Conservation (phyloP, 2,113 vertebrate genomes). For the Thryonomys swinderianus region DNA sequence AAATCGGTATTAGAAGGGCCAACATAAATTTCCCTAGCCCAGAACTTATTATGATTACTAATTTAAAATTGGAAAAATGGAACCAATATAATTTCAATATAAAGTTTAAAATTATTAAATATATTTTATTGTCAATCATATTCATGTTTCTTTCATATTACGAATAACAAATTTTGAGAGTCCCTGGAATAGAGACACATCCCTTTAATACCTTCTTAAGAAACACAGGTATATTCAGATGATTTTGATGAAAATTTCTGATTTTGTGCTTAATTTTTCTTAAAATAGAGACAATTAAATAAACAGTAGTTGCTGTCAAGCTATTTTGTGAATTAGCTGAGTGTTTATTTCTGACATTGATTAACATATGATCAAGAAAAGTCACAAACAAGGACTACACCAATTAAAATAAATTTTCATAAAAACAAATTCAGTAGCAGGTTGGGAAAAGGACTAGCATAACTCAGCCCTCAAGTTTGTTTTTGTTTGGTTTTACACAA, state of each 20-base stretch:
- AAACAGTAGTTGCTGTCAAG: not conserved
- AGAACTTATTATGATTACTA: not conserved
- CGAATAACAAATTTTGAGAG: not conserved
- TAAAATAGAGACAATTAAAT: not conserved
- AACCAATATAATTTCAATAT: not conserved
- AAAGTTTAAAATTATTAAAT: not conserved
- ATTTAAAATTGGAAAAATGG: not conserved
- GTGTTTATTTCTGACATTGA: not conserved
- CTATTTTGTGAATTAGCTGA: not conserved
- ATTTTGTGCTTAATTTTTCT: not conserved
- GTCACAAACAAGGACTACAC: not conserved
- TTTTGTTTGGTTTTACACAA: not conserved
- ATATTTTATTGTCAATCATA: not conserved
- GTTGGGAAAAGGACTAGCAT: not conserved
- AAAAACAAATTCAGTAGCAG: not conserved
- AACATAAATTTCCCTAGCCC: not conserved
- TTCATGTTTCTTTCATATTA: not conserved
- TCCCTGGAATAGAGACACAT: not conserved
- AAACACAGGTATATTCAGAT: not conserved
- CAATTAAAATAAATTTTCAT: not conserved
- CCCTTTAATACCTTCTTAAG: not conserved
- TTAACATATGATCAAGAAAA: not conserved
- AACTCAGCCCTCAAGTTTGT: not conserved
- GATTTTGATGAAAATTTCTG: conserved; percentile 2
- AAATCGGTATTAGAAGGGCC: not conserved